phyloP scores from a whole-genome alignment of 2,113 vertebrate genomes.

The Toxotes chatareus region DNA sequence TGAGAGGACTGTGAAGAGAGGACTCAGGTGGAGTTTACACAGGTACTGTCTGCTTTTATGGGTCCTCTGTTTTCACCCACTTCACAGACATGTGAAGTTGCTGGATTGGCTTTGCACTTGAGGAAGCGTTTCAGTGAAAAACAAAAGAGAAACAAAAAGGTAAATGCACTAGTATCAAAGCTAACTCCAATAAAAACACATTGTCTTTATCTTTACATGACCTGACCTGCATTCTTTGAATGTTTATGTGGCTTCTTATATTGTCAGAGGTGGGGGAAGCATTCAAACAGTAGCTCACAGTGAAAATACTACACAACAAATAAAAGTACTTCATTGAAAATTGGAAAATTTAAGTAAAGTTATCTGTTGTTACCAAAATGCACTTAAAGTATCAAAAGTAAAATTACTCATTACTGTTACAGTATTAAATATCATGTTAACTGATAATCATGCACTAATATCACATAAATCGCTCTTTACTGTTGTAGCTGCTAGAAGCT shows the following conservation, averaged over 20 bases:
- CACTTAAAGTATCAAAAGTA: not conserved
- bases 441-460: too few species aligned
- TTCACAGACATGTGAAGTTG: not conserved
- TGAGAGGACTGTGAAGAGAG: conserved; percentile 9
- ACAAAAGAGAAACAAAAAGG: not conserved
- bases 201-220: not conserved
- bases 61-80: not conserved
- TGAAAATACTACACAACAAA: too few species aligned
- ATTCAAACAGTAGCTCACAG: not conserved
- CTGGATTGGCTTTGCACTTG: not conserved
- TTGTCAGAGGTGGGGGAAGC: not conserved
- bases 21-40: conserved; percentile 14
- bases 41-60: conserved; percentile 22
- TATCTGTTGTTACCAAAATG: too few species aligned
- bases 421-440: too few species aligned
- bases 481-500: not conserved
- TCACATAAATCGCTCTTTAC: too few species aligned
- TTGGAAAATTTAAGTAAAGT: too few species aligned
- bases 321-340: too few species aligned
- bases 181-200: too few species aligned
- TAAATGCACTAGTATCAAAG: not conserved
- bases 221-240: not conserved
- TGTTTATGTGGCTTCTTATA: not conserved
- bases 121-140: not conserved
- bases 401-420: not conserved